Base-by-base conservation (phyloP, 2,888 invertebrate genomes). In the Rotaria macrura region DNA sequence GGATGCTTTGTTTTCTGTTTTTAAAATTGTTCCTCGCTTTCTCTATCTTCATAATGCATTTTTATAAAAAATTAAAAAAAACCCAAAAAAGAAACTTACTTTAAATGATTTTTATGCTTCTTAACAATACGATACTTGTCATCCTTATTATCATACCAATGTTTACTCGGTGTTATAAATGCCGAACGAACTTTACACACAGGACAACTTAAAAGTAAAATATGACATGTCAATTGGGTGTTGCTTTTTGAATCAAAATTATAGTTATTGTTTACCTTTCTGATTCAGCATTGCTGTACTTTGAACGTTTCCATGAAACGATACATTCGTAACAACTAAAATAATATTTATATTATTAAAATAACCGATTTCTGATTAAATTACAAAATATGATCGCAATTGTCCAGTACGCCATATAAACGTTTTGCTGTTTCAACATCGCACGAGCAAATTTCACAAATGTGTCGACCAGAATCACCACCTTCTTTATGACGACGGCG, bases 291-390 rank as follows among this genome's bases (percentile, higher is more conserved):
- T 79, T 79, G 14, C 43, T 79, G 43, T 79, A 79, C 5, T 34
- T 40, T 14, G 79, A 79, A 43, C 79, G 79, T 79, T 79, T 79
- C 79, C 79, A 79, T 43, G 43, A 40, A 25, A 79, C 79, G 2
- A 79, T 79, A 43, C 79, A 79, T 79, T 79, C 79, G n/a, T 79
- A 79, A 40, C 79, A 79, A n/a, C 65, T 65, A 65, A 34, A 65
- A 52, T 52, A 6, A 52, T 52, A 52, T 23, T 52, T 20, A 23
- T 23, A 52, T 52, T 52, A 52, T 23, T 4, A 23, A 52, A 7
- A 9, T 23, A 23, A 5, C 23, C 23, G 20, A 2, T 23, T 52
- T 52, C 23, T 23, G 23, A 23, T 23, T 52, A 38, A 65, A 34
- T 17, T 65, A 65, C 65, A 79, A 79, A 23, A 79, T n/a, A 79